Conservation (phyloP, 2,113 vertebrate genomes). For the Zingel zingel region DNA sequence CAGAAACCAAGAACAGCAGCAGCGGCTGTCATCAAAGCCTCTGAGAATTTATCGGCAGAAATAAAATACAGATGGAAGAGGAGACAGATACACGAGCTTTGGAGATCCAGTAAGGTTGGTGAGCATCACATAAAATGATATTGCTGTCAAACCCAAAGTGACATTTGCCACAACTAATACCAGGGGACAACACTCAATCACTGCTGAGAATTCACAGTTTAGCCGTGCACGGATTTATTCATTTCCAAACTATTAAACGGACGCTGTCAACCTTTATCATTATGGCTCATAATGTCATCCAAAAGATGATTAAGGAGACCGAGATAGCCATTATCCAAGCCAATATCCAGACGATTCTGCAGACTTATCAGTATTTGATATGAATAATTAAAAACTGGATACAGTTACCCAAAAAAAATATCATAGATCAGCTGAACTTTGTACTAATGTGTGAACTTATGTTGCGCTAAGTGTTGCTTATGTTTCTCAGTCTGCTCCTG, state of each 20-base stretch:
- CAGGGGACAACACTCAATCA: conserved; percentile 33
- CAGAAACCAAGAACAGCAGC: neutral
- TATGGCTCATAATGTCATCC: neutral
- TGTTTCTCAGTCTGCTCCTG: neutral
- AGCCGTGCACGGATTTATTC: conserved; percentile 12
- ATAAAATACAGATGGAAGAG: neutral
- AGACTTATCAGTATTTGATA: neutral
- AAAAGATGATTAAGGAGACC: conserved; percentile 3
- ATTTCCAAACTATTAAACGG: conserved; percentile 26
- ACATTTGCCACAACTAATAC: conserved; percentile 16
- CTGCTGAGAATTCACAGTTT: neutral
- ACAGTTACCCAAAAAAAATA: neutral
- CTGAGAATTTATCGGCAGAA: conserved; percentile 18
- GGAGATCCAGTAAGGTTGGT: conserved; percentile 28
- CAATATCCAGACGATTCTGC: neutral
- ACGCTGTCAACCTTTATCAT: conserved; percentile 6
- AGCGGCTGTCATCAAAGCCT: neutral
- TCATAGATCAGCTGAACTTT: neutral
- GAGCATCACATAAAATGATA: conserved; percentile 25
- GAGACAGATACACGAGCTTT: conserved; percentile 3
- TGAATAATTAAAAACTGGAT: conserved; percentile 10
- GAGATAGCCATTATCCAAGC: neutral
- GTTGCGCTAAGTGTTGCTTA: no score
- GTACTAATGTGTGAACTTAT: neutral
- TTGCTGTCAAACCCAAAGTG: conserved; percentile 23